These are phyloP conservation scores for Cricetomys ansorgei DNA, from an alignment of 2,113 vertebrate genomes.

Conservation along the genomic window DNA sequence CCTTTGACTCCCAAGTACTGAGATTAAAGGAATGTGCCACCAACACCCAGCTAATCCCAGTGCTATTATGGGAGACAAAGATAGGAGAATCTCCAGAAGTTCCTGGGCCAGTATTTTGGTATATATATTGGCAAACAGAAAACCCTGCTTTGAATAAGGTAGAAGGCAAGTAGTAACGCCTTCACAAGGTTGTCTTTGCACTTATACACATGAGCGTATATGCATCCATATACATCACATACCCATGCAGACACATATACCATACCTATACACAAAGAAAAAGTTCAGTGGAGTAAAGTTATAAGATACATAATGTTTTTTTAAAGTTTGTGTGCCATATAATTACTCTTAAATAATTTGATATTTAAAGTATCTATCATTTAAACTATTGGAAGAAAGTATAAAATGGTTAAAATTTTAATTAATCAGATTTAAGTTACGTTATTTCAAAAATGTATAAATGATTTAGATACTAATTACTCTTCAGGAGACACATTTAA, in stretches of 20 bases:
- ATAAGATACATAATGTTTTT: background rate
- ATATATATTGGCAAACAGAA: background rate
- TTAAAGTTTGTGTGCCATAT: conserved; percentile 30
- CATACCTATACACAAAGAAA: background rate
- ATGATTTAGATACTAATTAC: background rate
- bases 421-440: conserved; percentile 61
- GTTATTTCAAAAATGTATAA: conserved; percentile 75
- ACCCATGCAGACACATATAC: background rate
- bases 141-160: too few relatives aligned
- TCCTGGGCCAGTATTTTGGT: background rate
- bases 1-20: too few relatives aligned
- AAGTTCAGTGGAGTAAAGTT: background rate
- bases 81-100: background rate
- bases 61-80: background rate
- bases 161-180: background rate
- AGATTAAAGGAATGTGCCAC: too few relatives aligned
- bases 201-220: background rate
- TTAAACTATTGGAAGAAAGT: conserved; percentile 50
- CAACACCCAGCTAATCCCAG: too few relatives aligned
- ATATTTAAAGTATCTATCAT: conserved; percentile 63
- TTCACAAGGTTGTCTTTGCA: background rate
- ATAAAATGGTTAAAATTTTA: conserved; percentile 28
- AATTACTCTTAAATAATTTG: conserved; percentile 54
- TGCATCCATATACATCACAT: background rate
- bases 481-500: conserved; percentile 8